These are phyloP conservation scores for Dendrocopos noguchii DNA, from an alignment of 2,113 vertebrate species.

Conservation along the genomic window DNA sequence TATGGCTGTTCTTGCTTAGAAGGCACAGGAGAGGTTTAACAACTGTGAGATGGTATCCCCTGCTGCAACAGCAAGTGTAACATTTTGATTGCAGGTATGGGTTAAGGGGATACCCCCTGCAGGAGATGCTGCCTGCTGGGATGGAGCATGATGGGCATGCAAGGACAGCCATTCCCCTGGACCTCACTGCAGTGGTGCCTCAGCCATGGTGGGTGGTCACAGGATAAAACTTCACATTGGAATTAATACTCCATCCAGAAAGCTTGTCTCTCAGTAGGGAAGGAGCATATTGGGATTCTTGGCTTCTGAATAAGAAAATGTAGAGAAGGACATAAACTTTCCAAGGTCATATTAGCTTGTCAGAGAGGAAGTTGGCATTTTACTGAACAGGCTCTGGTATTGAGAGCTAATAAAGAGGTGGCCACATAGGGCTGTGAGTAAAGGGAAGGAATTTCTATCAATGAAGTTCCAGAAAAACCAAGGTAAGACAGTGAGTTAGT, in stretches of 20 bases:
- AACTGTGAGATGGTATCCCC: rapidly evolving
- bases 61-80: not conserved
- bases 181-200: rapidly evolving
- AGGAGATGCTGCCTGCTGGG: not conserved
- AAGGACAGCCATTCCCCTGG: rapidly evolving
- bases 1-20: not conserved
- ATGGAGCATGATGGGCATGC: rapidly evolving
- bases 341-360: not conserved
- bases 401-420: not conserved
- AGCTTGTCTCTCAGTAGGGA: not conserved
- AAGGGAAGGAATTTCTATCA: not conserved
- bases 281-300: rapidly evolving
- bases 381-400: not conserved
- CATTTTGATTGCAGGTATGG: rapidly evolving
- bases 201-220: rapidly evolving
- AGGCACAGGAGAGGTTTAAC: not conserved
- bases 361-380: rapidly evolving
- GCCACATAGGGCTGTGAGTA: rapidly evolving
- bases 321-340: not conserved
- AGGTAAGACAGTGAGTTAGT: not conserved
- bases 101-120: not conserved
- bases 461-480: not conserved
- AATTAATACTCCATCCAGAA: not conserved
- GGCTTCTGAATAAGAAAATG: not conserved
- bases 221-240: not conserved